A percentile compares a stretch with the other conserved stretches of the same genome.
Conservation (phyloP, 2,113 vertebrate species). For the Solea senegalensis region DNA sequence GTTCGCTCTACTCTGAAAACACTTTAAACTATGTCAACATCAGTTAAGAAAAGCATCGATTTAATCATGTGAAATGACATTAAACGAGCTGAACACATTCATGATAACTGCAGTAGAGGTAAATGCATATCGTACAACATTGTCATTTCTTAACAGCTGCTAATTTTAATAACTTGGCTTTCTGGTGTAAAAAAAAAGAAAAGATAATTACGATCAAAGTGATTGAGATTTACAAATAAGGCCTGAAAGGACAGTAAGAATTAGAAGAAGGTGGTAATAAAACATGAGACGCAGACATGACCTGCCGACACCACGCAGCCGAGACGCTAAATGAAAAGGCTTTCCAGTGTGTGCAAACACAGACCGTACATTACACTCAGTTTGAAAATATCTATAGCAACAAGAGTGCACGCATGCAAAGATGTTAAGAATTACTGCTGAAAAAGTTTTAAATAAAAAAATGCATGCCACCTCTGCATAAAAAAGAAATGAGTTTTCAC, state of each 20-base stretch:
- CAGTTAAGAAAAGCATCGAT: constrained; percentile 6
- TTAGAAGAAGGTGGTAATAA: constrained; percentile 22
- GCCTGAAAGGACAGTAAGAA: not conserved
- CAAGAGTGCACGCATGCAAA: constrained; percentile 2
- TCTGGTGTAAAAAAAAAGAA: not conserved
- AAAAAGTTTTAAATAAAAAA: constrained; percentile 45
- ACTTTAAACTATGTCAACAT: constrained; percentile 13
- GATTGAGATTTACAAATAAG: constrained; percentile 1
- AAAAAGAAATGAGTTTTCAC: constrained; percentile 5
- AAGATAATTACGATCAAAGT: not conserved
- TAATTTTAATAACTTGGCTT: constrained; percentile 18
- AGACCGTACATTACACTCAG: constrained; percentile 11
- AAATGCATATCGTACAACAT: constrained; percentile 9
- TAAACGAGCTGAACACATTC: constrained; percentile 1
- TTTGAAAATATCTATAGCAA: constrained; percentile 4
- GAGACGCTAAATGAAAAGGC: constrained; percentile 14
- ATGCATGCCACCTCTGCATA: not conserved
- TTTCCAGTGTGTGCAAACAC: constrained; percentile 24
- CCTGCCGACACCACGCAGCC: constrained; percentile 36
- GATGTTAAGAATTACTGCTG: not conserved
- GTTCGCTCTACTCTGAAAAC: constrained; percentile 22
- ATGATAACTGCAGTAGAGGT: constrained; percentile 19
- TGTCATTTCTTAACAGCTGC: constrained; percentile 29
- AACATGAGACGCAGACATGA: constrained; percentile 18
- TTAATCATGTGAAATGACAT: not conserved